Evolutionary conservation across 1,140 invertebrate genomes (phyloP), one percentile per base, ranked within the genome.

Genomic region (Pseudobourletiella spinata): DNA sequence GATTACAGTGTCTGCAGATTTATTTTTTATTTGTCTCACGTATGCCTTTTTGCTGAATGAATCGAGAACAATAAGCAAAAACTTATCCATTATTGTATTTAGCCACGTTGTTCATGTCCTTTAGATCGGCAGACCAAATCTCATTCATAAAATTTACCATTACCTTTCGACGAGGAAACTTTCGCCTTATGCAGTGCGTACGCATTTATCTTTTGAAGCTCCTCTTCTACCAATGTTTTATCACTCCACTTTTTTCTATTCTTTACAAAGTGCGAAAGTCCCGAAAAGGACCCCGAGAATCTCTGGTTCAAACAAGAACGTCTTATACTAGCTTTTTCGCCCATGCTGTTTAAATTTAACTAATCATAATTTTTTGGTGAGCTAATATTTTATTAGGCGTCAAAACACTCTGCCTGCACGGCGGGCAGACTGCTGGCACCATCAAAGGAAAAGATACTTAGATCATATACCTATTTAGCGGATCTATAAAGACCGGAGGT

Each of bases 11-110:
- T 48, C 16, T 2, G 50, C 42, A n/a, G 1, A 26, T 32, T 65
- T 65, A 3, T 6, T 25, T 51, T 65, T 65, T 3, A 62, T 14
- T 8, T 28, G 25, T 24, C 20, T 24, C 16, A 22, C 28, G 16
- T 50, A 43, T 3, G 44, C 43, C 3, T 3, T 20, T 29, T 30
- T 59, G 44, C 3, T 28, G 22, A 59, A 50, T 6, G n/a, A 11
- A 15, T 61, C 64, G 25, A 61, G 24, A 16, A 16, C n/a, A 1
- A 43, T 29, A 2, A 57, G 22, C 3, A 16, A n/a, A 57, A 3
- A 16, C 2, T 39, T 52, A 32, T 16, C 30, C 4, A 32, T 59
- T 48, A 51, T 52, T 51, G 8, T 2, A 35, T 22, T 2, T 1
- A 6, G 11, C 11, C 8, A 44, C 28, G 16, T 50, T 42, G 11